Conservation (phyloP, 2,113 vertebrate species). For the Chiloscyllium plagiosum region DNA sequence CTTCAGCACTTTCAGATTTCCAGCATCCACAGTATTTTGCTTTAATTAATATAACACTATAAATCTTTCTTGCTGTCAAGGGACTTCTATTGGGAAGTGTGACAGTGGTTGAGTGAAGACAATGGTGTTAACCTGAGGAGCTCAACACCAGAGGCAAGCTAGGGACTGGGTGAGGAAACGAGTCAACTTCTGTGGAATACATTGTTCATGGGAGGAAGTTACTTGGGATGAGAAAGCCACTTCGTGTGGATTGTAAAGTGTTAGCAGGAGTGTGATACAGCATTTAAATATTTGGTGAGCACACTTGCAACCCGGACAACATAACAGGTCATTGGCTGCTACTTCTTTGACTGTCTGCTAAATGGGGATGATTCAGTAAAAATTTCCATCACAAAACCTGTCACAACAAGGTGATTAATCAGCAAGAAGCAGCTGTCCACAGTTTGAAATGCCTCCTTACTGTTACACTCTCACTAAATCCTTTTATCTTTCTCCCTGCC, state of each 20-base stretch:
- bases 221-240: not conserved
- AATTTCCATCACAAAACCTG: conserved; percentile 2
- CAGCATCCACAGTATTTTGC: too few species aligned
- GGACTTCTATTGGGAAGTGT: not conserved
- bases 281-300: not conserved
- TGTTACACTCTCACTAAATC: not conserved
- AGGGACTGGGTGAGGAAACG: not conserved
- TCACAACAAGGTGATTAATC: not conserved
- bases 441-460: not conserved
- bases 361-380: not conserved
- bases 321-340: not conserved
- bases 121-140: not conserved
- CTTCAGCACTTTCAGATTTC: too few species aligned
- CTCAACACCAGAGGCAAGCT: not conserved
- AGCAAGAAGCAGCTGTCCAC: not conserved
- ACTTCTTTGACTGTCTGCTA: not conserved
- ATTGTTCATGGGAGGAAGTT: not conserved
- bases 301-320: not conserved
- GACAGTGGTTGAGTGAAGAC: not conserved
- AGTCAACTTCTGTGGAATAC: not conserved
- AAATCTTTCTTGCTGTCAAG: not conserved
- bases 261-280: not conserved
- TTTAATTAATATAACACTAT: not conserved
- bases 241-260: not conserved
- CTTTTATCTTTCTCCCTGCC: not conserved